phyloP scores from a whole-genome alignment of 2,113 vertebrate genomes.

The Dasypus novemcinctus region DNA sequence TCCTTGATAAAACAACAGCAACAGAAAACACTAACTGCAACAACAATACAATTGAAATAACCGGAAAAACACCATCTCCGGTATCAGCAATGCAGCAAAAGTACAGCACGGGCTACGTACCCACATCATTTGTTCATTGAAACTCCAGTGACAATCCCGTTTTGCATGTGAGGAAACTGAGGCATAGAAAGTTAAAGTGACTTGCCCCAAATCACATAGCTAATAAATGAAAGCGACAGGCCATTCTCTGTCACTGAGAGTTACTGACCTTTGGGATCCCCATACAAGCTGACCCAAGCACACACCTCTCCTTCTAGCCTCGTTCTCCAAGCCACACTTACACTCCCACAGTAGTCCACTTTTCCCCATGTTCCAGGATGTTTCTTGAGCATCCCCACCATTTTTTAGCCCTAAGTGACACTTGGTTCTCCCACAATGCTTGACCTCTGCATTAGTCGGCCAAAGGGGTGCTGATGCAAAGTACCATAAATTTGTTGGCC shows the following conservation, averaged over 20 bases:
- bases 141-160: not conserved
- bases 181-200: not conserved
- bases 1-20: not conserved
- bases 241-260: not conserved
- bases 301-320: not conserved
- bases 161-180: not conserved
- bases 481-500: too few relatives aligned
- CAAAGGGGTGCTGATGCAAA: too few relatives aligned
- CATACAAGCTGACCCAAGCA: not conserved
- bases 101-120: not conserved
- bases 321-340: not conserved
- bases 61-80: not conserved
- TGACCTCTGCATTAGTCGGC: too few relatives aligned
- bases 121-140: not conserved
- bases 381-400: not conserved
- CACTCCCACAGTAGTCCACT: not conserved
- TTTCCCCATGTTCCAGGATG: not conserved
- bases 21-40: not conserved
- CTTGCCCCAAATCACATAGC: not conserved
- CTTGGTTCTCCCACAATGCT: not conserved
- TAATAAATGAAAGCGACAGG: not conserved
- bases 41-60: not conserved
- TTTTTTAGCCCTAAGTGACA: not conserved
- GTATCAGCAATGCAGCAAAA: not conserved
- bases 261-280: not conserved